Base-by-base conservation (phyloP, 2,888 invertebrate genomes). In the Sinopyrophorus schimmeli region DNA sequence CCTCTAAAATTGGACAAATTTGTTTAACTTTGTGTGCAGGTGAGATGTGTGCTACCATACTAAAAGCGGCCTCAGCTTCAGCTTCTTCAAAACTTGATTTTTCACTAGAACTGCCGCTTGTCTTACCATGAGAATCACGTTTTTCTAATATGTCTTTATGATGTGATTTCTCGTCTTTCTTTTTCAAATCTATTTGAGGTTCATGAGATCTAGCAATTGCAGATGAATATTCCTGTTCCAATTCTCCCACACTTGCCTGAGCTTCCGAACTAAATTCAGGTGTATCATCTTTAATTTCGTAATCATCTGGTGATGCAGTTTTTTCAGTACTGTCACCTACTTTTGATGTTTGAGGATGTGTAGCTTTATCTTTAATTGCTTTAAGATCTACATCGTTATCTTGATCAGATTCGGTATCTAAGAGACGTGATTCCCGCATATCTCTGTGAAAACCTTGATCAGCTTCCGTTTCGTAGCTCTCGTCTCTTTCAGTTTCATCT, bases 1-100 rank as follows among this genome's bases (percentile, higher is more conserved):
- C 75, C 64, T 76, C 75, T 27, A 74, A 58, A 47, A 77, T 76
- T 0, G 76, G 75, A 27, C 73, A 71, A 21, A 76, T 75, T 24
- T 74, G 72, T 56, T 72, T 72, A 15, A 72, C 64, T 62, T 75
- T 73, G 48, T 76, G 71, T 11, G 75, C 73, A 4, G 77, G 74
- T 7, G 75, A 74, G 21, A 74, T 63, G 54, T 76, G 74, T 4
- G 76, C 72, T 4, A 75, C 74, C 74, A 75, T 74, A 54, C 70
- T 75, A 52, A 76, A 75, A 21, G 73, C 77, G 14, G 76, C 75
- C 63, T 77, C 76, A 16, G 76, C 76, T 68, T 77, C 76, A 4
- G 76, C 74, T 65, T 75, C 73, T 59, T 77, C 76, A 56, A 74
- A 73, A 53, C 74, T 74, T 0, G 74, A 73, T 61, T 72, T 73